Evolutionary conservation across 1,140 invertebrate genomes (phyloP).

Genomic region (Portunus trituberculatus): DNA sequence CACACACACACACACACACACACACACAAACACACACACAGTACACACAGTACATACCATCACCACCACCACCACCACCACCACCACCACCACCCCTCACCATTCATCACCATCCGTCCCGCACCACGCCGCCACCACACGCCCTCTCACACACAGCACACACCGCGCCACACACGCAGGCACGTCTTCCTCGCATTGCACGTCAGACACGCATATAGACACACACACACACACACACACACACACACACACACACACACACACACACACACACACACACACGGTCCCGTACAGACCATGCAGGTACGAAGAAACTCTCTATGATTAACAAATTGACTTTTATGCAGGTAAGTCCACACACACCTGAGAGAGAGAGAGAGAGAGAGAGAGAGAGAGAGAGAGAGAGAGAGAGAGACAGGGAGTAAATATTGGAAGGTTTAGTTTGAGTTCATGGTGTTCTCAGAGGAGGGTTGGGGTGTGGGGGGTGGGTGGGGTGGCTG

Average conservation of each 20-base stretch:
- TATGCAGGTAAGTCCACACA: no score
- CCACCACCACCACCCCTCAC: no score
- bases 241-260: conserved; percentile 53
- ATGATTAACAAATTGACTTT: neutral
- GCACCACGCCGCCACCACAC: no score
- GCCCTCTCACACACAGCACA: no score
- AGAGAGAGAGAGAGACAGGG: neutral
- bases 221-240: conserved; percentile 45
- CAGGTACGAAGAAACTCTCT: neutral
- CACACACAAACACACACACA: no score
- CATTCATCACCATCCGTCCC: no score
- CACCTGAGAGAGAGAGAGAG: conserved; percentile 15
- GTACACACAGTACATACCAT: no score
- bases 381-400: neutral
- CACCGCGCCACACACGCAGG: no score
- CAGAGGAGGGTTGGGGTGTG: neutral
- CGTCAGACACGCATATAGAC: neutral
- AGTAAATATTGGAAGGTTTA: neutral
- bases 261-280: conserved; percentile 45
- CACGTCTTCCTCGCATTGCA: neutral
- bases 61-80: no score
- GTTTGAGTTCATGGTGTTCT: neutral
- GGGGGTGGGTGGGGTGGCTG: neutral
- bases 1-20: no score
- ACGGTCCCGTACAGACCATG: neutral